Percentiles rank a stretch among this genome's conserved stretches.
Evolutionary conservation across 2,113 vertebrate genomes (phyloP).

Genomic region (Hippocampus zosterae): DNA sequence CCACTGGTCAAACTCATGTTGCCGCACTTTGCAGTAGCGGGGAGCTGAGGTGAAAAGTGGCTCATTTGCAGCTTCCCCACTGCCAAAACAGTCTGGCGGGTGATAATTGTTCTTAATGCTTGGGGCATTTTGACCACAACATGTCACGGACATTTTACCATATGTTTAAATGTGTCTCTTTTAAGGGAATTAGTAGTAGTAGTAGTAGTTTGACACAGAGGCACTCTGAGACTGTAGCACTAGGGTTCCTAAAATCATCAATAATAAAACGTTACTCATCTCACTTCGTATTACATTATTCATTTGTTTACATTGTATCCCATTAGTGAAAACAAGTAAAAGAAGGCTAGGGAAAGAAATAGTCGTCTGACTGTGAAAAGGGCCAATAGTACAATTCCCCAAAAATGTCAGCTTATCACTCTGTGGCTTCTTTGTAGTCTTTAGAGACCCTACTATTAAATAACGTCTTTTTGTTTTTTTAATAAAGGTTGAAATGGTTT

Average conservation of each 20-base stretch:
- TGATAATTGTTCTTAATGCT: neutral
- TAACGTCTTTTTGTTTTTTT: constrained; percentile 39
- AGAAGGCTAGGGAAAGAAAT: neutral
- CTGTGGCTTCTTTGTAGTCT: constrained; percentile 13
- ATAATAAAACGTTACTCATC: neutral
- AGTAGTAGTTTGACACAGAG: neutral
- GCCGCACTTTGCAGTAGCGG: neutral
- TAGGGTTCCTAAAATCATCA: neutral
- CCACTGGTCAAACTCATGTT: neutral
- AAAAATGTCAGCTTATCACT: constrained; percentile 23
- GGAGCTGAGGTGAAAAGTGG: neutral
- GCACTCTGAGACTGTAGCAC: neutral
- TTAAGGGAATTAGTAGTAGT: neutral
- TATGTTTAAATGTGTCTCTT: neutral
- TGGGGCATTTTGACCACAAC: neutral
- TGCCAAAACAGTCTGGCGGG: neutral
- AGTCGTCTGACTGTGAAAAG: neutral
- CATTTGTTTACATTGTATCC: neutral
- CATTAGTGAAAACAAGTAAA: neutral
- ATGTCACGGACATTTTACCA: neutral
- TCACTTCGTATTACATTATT: neutral
- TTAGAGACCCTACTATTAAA: constrained; percentile 49
- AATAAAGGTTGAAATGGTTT: constrained; percentile 48
- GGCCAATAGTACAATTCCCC: constrained; percentile 2
- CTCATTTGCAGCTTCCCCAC: neutral